Conservation (phyloP, 1,140 invertebrate genomes). For the Pectinophora gossypiella region DNA sequence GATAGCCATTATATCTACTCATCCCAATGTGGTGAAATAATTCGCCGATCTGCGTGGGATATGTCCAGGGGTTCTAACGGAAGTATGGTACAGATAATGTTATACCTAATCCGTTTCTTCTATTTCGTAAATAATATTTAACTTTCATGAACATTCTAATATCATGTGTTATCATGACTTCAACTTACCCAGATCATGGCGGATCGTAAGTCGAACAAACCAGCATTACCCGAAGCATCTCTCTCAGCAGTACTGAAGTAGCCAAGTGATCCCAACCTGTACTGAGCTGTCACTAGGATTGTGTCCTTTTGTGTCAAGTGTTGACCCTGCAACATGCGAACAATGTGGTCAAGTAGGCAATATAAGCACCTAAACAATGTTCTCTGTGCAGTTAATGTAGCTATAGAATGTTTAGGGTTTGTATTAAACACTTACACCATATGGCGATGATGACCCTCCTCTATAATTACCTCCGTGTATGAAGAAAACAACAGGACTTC, state of each 20-base stretch:
- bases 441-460: constrained; percentile 80
- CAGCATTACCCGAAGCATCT: constrained; percentile 82
- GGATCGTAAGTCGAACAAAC: constrained; percentile 80
- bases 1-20: no score
- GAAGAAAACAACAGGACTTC: constrained; percentile 78
- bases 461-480: constrained; percentile 80
- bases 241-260: constrained; percentile 75
- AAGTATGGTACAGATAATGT: no score
- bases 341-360: constrained; percentile 1
- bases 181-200: constrained; percentile 79
- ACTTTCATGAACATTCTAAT: no score
- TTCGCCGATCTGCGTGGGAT: no score
- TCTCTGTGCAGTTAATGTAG: no score
- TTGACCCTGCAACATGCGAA: constrained; percentile 45
- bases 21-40: no score
- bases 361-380: background rate
- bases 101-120: no score
- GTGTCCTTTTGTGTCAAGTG: constrained; percentile 57
- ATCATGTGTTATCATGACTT: no score
- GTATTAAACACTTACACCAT: constrained; percentile 77
- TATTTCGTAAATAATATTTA: no score
- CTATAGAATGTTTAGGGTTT: no score
- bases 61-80: no score
- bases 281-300: constrained; percentile 58
- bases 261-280: constrained; percentile 71